Evolutionary conservation across 2,113 vertebrate species (phyloP), one percentile per base, ranked within the genome.

Genomic region (Pelobates fuscus): DNA sequence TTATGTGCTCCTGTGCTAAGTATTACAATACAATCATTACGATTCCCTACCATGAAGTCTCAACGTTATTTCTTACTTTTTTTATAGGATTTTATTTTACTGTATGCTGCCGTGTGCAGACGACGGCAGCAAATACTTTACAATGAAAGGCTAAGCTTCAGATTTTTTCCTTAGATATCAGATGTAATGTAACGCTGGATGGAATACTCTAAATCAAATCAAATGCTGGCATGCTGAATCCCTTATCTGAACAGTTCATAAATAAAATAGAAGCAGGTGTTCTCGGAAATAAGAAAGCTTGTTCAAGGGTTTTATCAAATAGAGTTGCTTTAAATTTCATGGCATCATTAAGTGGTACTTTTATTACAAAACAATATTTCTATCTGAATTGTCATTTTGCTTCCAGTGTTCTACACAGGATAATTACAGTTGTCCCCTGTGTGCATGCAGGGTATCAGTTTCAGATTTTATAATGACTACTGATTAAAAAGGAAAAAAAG

Each of bases 391-490:
- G 54, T 61, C 46, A 44, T 67, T 49, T 77, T 37, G 46, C 46
- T 68, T 44, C 30, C 14, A 60, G 27, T 11, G 15, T 61, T 61
- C 55, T 61, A 37, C 52, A 77, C 55, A 8, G 23, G 58, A 15
- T 60, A 55, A 59, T 70, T 60, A 70, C 24, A 60, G 37, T 52
- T 61, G 23, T 77, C 65, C 65, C 73, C 37, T 61, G 73, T 32
- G 73, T 68, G 43, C 27, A 77, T 20, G 25, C 8, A 68, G 20
- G 55, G 61, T 68, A 68, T 68, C 43, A 54, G n/a, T 68, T 68
- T 77, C 64, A 60, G 60, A 61, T 77, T 77, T 77, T 61, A 68
- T 77, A 67, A 68, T 77, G 52, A 61, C 15, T 46, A 64, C 26
- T 77, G 73, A 77, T 77, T 77, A 77, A 77, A 60, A 68, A 17